phyloP scores from a whole-genome alignment of 2,113 vertebrate species.

The Hyperopisus bebe region DNA sequence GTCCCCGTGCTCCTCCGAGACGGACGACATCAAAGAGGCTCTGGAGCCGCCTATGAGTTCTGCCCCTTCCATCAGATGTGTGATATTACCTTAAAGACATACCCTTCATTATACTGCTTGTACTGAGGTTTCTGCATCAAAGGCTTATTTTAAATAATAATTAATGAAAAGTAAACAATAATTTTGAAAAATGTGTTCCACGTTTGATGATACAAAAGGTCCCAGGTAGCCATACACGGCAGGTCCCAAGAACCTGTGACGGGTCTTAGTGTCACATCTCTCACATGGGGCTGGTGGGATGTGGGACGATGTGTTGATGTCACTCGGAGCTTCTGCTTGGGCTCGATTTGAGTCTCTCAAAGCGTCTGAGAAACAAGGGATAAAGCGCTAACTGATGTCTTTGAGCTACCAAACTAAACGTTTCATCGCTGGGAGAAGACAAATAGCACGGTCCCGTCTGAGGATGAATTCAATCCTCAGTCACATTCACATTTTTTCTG shows the following conservation, averaged over 20 bases:
- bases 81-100: slow-evolving; percentile 35
- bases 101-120: slow-evolving; percentile 38
- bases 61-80: slow-evolving; percentile 55
- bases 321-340: background rate
- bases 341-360: background rate
- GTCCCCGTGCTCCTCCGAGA: slow-evolving; percentile 42
- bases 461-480: background rate
- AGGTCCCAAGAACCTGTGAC: background rate
- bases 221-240: background rate
- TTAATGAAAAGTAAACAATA: slow-evolving; percentile 25
- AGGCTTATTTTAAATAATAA: slow-evolving; percentile 48
- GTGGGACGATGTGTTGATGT: background rate
- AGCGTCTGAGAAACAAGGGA: background rate
- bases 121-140: slow-evolving; percentile 57
- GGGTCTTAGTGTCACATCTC: background rate
- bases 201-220: background rate
- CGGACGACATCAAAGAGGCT: slow-evolving; percentile 47
- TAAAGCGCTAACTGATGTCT: background rate
- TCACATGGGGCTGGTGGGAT: background rate
- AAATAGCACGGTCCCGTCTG: background rate
- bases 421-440: background rate
- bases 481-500: background rate
- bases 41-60: slow-evolving; percentile 37
- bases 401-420: background rate
- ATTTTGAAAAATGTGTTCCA: slow-evolving; percentile 39